Base-by-base conservation (phyloP, 2,888 invertebrate genomes). In the Agonum fuliginosum region DNA sequence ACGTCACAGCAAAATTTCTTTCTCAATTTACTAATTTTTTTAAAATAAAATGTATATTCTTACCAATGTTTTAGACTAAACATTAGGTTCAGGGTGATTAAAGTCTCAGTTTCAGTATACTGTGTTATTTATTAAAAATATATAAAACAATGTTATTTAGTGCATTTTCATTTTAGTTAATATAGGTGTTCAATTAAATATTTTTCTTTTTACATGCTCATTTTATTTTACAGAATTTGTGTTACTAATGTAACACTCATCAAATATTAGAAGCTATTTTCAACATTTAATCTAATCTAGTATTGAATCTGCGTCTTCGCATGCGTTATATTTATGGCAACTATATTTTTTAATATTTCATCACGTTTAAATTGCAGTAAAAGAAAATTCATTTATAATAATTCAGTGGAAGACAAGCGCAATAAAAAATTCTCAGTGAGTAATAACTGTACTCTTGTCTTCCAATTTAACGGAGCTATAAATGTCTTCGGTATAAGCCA, bases 381-480 rank as follows among this genome's bases (percentile, higher is more conserved):
- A 12, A 20, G 24, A 41, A 37, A 41, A 24, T 67, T 41, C 67
- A 67, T 67, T 67, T 17, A 67, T 67, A 67, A 67, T 30, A 67
- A 67, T 67, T 41, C 22, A 12, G 17, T 17, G 2, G 8, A 22
- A 12, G 37, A 14, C 20, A 41, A 30, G 46, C 8, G 71, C 24
- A 74, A 74, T 74, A 74, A 74, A 74, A 65, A 65, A 65, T 62
- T 62, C 65, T 22, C 62, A 65, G 74, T 62, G 19, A 24, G 74
- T 58, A 74, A 74, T 74, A 54, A 72, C 37, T 54, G 51, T 72
- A 72, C 51, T 22, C 54, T 72, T 72, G 72, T 72, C 62, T 37
- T 43, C 54, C 74, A 74, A 30, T 74, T 74, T 74, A 74, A 30
- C 48, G 24, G 30, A 65, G 46, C 43, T 24, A 74, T 74, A 62